phyloP scores from a whole-genome alignment of 1,140 invertebrate genomes.

The Yoshiicerus persimilis region DNA sequence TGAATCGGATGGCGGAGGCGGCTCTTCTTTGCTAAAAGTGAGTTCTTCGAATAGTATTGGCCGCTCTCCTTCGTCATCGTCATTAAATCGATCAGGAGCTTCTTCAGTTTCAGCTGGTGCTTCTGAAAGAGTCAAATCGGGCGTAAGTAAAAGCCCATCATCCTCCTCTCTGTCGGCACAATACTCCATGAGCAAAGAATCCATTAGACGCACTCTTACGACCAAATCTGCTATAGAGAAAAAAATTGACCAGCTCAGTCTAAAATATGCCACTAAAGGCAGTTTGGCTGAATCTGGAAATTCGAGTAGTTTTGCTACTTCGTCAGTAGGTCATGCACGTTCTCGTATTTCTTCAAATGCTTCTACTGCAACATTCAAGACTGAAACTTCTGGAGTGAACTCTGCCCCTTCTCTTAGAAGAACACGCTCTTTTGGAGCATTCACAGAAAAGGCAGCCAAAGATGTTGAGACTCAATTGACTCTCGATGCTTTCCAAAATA shows the following conservation, averaged over 20 bases:
- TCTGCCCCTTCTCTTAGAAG: slow-evolving; percentile 4
- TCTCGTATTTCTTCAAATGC: not conserved
- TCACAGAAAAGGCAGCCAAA: slow-evolving; percentile 38
- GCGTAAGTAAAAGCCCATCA: slow-evolving; percentile 22
- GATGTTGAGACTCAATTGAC: slow-evolving; percentile 41
- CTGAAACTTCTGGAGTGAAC: not conserved
- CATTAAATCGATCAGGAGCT: not conserved
- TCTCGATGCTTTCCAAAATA: slow-evolving; percentile 27
- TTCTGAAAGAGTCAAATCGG: slow-evolving; percentile 29
- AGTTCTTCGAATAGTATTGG: not conserved
- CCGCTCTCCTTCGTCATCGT: not conserved
- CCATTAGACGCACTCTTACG: slow-evolving; percentile 24
- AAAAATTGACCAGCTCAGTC: slow-evolving; percentile 14
- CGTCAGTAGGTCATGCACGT: not conserved
- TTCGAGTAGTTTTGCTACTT: not conserved
- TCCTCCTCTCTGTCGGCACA: slow-evolving; percentile 26
- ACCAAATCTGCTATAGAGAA: slow-evolving; percentile 1
- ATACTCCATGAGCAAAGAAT: slow-evolving; percentile 40
- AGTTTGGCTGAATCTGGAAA: not conserved
- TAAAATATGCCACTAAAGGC: not conserved
- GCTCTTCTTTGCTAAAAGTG: not conserved
- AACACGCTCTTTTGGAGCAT: slow-evolving; percentile 43
- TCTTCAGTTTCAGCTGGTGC: not conserved
- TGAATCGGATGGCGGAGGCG: not conserved
- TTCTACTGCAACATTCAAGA: not conserved